Base-by-base conservation (phyloP, 2,888 invertebrate genomes). In the Xanthia icteritia region DNA sequence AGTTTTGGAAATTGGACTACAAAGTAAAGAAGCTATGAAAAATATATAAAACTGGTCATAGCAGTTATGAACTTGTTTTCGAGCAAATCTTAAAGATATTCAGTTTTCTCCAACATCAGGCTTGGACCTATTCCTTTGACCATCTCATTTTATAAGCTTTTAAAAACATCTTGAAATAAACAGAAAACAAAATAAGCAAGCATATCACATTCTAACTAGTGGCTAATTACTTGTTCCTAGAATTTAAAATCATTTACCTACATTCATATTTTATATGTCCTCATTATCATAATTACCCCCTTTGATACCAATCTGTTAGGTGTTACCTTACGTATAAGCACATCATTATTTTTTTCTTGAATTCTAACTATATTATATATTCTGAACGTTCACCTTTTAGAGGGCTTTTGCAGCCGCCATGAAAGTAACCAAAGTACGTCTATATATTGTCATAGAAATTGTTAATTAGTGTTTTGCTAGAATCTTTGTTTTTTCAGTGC, bases 281-380 rank as follows among this genome's bases (percentile, higher is more conserved):
- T 73, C 45, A 75, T 70, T 81, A 63, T 15, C 27, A 45, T 36
- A 45, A 69, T n/a, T 36, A 58, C 45, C 23, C 60, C 13, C 17
- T 84, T 84, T 73, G 17, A 13, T 51, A 76, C 27, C 61, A 81
- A 76, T 81, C 73, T 66, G 42, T n/a, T n/a, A n/a, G n/a, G n/a
- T n/a, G n/a, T 75, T 67, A 79, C 76, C 65, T 63, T 64, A 63
- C 54, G 60, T 27, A 68, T 77, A 79, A 77, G 71, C 36, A 83
- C 79, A 70, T 86, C 74, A 88, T 83, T 86, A 84, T 82, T 82
- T 79, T 54, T 39, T 70, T 70, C 68, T 82, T 85, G 78, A 66
- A 51, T 70, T 69, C 15, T 64, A 78, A 71, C 72, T 56, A 6
- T 58, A 45, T 54, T 60, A 56, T 48, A 61, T 56, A 64, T 64